A percentile compares a stretch with the other conserved stretches of the same genome.
These are phyloP conservation scores for Dufourea novaeangliae DNA, from an alignment of 1,140 invertebrate species.

Conservation along the genomic window DNA sequence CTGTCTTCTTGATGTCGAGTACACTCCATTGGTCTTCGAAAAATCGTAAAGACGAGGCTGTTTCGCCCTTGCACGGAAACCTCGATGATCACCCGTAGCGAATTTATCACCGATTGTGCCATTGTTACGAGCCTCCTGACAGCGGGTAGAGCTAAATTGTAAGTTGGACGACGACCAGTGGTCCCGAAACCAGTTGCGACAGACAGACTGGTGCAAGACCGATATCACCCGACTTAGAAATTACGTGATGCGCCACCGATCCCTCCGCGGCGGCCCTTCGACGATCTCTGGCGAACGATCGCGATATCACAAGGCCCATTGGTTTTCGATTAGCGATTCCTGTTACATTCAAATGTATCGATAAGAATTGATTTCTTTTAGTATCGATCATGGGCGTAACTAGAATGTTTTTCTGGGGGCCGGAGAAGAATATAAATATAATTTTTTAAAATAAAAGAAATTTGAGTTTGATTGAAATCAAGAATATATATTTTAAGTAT, in stretches of 20 bases:
- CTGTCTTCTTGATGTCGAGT: too few species aligned
- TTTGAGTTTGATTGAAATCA: too few species aligned
- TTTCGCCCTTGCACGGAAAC: neutral
- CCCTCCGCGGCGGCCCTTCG: neutral
- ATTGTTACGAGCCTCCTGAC: neutral
- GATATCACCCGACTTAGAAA: neutral
- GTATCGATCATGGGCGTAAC: too few species aligned
- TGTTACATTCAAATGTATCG: too few species aligned
- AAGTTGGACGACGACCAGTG: constrained; percentile 1
- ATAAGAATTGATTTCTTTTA: too few species aligned
- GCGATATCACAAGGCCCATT: too few species aligned
- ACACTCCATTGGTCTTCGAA: neutral
- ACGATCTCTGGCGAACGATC: neutral
- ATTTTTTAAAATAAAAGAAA: too few species aligned
- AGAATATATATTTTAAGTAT: too few species aligned
- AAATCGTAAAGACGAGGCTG: neutral
- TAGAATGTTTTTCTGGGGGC: too few species aligned
- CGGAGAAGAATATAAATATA: too few species aligned
- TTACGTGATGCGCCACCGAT: neutral
- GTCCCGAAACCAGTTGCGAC: constrained; percentile 5
- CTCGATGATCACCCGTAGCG: neutral
- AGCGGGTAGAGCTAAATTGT: neutral
- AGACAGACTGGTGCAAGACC: neutral
- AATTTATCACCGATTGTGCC: neutral
- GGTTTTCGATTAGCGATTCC: too few species aligned